Conservation (phyloP, 2,888 invertebrate genomes). For the Steinernema carpocapsae region DNA sequence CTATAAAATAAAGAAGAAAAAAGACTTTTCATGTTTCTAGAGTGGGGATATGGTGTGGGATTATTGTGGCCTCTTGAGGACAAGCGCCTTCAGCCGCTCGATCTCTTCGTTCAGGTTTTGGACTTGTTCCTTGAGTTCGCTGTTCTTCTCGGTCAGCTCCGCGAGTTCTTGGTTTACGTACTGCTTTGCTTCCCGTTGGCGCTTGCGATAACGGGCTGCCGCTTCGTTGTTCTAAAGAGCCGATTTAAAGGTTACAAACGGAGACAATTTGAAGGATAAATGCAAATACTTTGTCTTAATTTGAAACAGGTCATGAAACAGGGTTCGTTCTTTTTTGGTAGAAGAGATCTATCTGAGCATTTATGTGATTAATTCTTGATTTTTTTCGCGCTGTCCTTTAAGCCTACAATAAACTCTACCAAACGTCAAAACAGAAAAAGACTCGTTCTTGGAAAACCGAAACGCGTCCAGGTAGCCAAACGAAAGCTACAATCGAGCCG, state of each 20-base stretch:
- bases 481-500: too few relatives aligned
- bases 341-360: too few relatives aligned
- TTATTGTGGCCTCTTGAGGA: neutral
- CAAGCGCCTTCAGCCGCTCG: conserved; percentile 16
- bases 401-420: too few relatives aligned
- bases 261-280: too few relatives aligned
- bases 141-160: conserved; percentile 51
- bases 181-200: conserved; percentile 58
- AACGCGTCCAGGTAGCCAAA: conserved; percentile 28
- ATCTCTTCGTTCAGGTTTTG: conserved; percentile 27
- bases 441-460: conserved; percentile 19
- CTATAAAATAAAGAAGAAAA: neutral
- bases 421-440: too few relatives aligned
- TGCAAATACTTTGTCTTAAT: too few relatives aligned
- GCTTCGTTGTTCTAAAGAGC: conserved; percentile 61
- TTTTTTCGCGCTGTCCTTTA: too few relatives aligned
- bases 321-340: too few relatives aligned
- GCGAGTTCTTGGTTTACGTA: conserved; percentile 50
- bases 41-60: neutral
- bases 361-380: too few relatives aligned
- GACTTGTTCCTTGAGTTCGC: conserved; percentile 43
- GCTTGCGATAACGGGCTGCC: conserved; percentile 61
- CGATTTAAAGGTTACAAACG: too few relatives aligned
- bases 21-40: neutral
- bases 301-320: too few relatives aligned